phyloP scores from a whole-genome alignment of 2,888 invertebrate genomes.

The Penaeus monodon region DNA sequence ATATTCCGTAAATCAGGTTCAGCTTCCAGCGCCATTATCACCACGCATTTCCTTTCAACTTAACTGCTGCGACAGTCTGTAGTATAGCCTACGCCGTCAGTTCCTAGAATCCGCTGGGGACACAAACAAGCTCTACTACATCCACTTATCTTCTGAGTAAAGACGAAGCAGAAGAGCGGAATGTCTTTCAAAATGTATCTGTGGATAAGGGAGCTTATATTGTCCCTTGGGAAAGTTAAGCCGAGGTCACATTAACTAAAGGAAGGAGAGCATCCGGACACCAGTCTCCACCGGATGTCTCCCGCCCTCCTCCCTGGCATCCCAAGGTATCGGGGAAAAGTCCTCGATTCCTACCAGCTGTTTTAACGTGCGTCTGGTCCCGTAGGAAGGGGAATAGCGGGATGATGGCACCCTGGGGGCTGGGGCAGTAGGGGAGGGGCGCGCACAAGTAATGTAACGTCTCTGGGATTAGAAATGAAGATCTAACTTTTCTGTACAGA shows the following conservation, averaged over 20 bases:
- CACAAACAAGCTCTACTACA: background rate
- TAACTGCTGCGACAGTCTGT: no score
- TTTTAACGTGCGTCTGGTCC: background rate
- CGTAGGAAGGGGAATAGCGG: background rate
- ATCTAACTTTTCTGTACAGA: background rate
- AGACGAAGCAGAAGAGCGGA: background rate
- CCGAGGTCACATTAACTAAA: constrained; percentile 17
- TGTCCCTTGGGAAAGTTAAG: constrained; percentile 5
- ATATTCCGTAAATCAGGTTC: no score
- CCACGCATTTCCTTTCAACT: no score
- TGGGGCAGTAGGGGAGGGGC: background rate
- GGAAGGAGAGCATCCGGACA: constrained; percentile 3
- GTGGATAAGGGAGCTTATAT: constrained; percentile 3
- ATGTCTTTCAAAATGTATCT: background rate
- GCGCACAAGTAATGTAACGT: background rate
- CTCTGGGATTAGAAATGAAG: background rate
- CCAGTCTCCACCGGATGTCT: background rate
- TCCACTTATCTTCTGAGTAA: background rate
- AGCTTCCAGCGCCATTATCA: no score
- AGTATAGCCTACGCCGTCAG: no score
- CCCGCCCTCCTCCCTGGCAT: background rate
- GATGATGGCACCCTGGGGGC: background rate
- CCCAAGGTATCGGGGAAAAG: background rate
- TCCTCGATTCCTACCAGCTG: background rate
- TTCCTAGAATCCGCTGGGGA: background rate